Evolutionary conservation across 2,888 invertebrate genomes (phyloP), one percentile per base, ranked within the genome.

Genomic region (Ptilodon capucinus): DNA sequence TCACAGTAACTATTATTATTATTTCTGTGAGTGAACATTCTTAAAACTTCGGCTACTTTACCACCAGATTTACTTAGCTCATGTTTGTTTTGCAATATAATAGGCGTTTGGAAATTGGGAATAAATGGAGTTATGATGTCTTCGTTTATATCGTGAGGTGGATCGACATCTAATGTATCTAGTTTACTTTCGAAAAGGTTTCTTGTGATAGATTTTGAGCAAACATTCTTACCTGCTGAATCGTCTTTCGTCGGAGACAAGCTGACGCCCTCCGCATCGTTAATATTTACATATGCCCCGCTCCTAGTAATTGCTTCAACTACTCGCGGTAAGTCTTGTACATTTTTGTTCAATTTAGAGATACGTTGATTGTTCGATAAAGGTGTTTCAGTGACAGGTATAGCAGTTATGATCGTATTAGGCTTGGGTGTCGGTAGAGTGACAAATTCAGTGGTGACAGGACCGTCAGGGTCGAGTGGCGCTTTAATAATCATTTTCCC

Each of bases 281-380:
- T 94, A 76, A 95, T 93, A 91, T 95, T 94, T 79, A 95, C 94
- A 86, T 95, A 95, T 60, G 94, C 94, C 62, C 94, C 95, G 32
- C 86, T 84, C 68, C 90, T 86, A 75, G 89, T 87, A 55, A 89
- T 86, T 52, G 78, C 89, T 77, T 91, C 89, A 64, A 90, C 84
- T 57, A 90, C 74, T 59, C 88, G 80, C 47, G 90, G 90, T 57
- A 84, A 68, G 53, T 86, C 84, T 72, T 82, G 80, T 59, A 66
- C 72, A 46, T 71, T 79, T 78, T 81, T 87, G 57, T 67, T 68
- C 60, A 70, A 64, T 56, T 76, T 64, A 53, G 71, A 64, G 61
- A 76, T 70, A 62, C 71, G 78, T 57, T 72, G 76, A 51, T 66
- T 65, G 56, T 56, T 71, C 56, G 65, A 59, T 60, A 65, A 57